Percentiles rank a stretch among this genome's conserved stretches.
phyloP scores from a whole-genome alignment of 2,113 vertebrate species.

The Crotalus tigris region DNA sequence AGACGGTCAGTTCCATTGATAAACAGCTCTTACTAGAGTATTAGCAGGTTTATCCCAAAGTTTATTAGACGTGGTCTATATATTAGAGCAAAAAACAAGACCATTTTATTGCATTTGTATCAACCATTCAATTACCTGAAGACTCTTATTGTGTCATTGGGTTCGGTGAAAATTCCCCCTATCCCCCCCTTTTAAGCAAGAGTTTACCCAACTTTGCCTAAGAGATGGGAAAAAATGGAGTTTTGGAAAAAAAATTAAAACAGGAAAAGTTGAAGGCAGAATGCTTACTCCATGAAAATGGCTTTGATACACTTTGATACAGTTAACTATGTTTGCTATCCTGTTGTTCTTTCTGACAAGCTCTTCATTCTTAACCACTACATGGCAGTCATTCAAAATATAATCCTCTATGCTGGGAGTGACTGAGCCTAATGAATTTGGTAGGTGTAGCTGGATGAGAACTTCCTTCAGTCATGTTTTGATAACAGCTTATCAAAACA shows the following conservation, averaged over 20 bases:
- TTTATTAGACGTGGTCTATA: not conserved
- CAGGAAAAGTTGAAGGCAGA: not conserved
- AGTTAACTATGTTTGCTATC: not conserved
- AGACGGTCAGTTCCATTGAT: not conserved
- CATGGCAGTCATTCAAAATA: not conserved
- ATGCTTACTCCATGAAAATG: not conserved
- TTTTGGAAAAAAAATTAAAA: not conserved
- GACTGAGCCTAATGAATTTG: not conserved
- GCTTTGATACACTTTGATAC: not conserved
- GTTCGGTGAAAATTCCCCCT: not conserved
- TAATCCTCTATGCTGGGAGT: not conserved
- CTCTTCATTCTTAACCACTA: not conserved
- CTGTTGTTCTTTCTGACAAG: not conserved
- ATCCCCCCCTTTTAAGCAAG: not conserved
- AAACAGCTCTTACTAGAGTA: not conserved
- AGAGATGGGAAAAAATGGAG: not conserved
- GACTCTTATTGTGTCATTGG: not conserved
- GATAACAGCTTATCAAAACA: not conserved
- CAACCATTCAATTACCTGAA: not conserved
- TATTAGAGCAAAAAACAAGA: not conserved
- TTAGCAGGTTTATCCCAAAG: not conserved
- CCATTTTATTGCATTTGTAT: not conserved
- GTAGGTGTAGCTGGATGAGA: not conserved
- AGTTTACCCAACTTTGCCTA: not conserved
- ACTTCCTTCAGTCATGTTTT: not conserved